phyloP scores from a whole-genome alignment of 2,888 invertebrate genomes.

The Nudaria mundana region DNA sequence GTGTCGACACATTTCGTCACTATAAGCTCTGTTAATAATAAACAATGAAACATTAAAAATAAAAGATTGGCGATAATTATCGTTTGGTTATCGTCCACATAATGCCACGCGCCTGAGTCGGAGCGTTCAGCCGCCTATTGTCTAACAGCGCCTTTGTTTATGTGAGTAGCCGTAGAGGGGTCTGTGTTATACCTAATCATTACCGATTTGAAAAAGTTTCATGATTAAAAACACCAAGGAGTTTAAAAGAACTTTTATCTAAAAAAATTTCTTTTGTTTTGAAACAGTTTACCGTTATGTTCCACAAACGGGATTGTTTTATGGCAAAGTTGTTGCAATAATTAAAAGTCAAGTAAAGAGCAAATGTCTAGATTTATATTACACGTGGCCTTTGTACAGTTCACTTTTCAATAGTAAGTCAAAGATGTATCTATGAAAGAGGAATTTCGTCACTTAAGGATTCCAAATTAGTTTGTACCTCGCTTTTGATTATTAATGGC shows the following conservation, averaged over 20 bases:
- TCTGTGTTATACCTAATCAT: no score
- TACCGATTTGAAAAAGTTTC: no score
- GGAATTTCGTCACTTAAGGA: no score
- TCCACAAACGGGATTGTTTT: no score
- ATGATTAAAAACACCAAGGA: no score
- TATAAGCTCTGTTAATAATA: not conserved
- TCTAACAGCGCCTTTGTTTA: constrained; percentile 46
- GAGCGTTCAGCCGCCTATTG: constrained; percentile 48
- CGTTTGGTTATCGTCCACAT: constrained; percentile 36
- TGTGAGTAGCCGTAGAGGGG: constrained; percentile 38
- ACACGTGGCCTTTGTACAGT: constrained; percentile 38
- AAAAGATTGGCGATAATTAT: constrained; percentile 52
- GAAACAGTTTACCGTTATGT: no score
- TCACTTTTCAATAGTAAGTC: constrained; percentile 34
- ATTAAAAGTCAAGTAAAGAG: constrained; percentile 15
- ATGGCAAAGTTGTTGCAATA: not conserved
- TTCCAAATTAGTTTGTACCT: no score
- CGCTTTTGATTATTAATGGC: no score
- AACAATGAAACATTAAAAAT: constrained; percentile 27
- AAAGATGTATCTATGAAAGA: no score
- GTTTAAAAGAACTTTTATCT: constrained; percentile 10
- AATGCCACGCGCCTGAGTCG: constrained; percentile 54
- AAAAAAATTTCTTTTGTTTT: constrained; percentile 16
- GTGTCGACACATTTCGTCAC: not conserved
- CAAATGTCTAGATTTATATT: constrained; percentile 23